Evolutionary conservation across 2,888 invertebrate genomes (phyloP).

Genomic region (Pollenia labialis): DNA sequence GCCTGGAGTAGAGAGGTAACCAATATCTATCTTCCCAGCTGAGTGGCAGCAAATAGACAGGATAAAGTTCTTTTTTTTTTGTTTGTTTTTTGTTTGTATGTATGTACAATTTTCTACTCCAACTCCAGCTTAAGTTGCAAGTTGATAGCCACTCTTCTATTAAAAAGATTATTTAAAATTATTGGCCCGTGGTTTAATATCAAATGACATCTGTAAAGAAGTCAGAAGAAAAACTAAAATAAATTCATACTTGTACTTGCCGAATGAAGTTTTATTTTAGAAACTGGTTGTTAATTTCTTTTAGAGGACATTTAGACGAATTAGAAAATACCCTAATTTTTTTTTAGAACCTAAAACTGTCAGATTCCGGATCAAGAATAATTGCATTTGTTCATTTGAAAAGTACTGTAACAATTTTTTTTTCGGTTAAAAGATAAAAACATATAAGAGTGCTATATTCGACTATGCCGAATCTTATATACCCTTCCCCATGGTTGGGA

Average conservation of each 20-base stretch:
- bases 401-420: too few relatives aligned
- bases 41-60: background rate
- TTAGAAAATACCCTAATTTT: slow-evolving; percentile 5
- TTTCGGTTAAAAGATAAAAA: too few relatives aligned
- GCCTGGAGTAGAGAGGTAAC: slow-evolving; percentile 12
- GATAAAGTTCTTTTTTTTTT: slow-evolving; percentile 6
- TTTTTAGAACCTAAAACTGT: too few relatives aligned
- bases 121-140: slow-evolving; percentile 14
- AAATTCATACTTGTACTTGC: slow-evolving; percentile 7
- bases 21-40: slow-evolving; percentile 46
- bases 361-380: too few relatives aligned
- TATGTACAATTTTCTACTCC: slow-evolving; percentile 13
- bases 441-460: too few relatives aligned
- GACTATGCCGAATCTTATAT: too few relatives aligned
- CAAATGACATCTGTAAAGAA: slow-evolving; percentile 62
- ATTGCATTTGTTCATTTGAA: too few relatives aligned
- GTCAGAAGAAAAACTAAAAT: slow-evolving; percentile 21
- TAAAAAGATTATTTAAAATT: slow-evolving; percentile 52
- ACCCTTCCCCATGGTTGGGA: too few relatives aligned
- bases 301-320: background rate
- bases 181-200: slow-evolving; percentile 62
- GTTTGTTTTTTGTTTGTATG: background rate
- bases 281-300: slow-evolving; percentile 63
- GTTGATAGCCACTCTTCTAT: slow-evolving; percentile 22
- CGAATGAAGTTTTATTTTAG: background rate